Percentiles rank a stretch among this genome's conserved stretches.
phyloP scores from a whole-genome alignment of 2,113 vertebrate species.

The Labeo catla region DNA sequence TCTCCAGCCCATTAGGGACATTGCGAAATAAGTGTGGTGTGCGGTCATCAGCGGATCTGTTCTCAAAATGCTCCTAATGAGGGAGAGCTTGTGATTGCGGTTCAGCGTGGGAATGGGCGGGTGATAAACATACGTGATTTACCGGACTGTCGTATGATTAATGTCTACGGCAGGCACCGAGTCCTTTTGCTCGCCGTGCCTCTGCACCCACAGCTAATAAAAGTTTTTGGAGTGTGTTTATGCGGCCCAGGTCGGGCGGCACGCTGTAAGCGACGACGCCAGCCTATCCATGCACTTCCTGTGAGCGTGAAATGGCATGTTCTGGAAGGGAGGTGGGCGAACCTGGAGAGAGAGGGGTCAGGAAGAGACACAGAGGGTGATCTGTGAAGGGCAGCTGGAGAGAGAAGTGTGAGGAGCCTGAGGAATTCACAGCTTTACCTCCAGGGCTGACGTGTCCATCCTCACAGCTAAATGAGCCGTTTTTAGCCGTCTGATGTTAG shows the following conservation, averaged over 20 bases:
- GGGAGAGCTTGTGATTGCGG: conserved; percentile 13
- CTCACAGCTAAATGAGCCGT: background rate
- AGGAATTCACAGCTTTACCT: conserved; percentile 63
- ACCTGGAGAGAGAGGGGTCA: background rate
- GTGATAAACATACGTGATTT: conserved; percentile 43
- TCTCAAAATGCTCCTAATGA: conserved; percentile 23
- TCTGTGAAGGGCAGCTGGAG: conserved; percentile 42
- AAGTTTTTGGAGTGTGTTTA: conserved; percentile 69
- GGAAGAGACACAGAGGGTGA: conserved; percentile 48
- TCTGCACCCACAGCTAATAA: conserved; percentile 67
- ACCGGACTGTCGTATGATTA: conserved; percentile 57
- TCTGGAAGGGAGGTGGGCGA: conserved; percentile 6
- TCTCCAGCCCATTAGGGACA: conserved; percentile 14
- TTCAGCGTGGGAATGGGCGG: conserved; percentile 5
- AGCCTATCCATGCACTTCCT: conserved; percentile 3
- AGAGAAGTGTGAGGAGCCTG: conserved; percentile 66
- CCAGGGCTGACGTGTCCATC: background rate
- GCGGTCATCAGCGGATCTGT: background rate
- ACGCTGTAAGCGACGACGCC: background rate
- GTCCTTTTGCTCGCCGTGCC: conserved; percentile 47
- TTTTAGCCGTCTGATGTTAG: background rate
- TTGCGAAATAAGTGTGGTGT: background rate
- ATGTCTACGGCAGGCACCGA: conserved; percentile 61
- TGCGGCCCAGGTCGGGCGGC: conserved; percentile 34
- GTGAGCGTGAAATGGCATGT: conserved; percentile 23